A percentile compares a stretch with the other conserved stretches of the same genome.
Evolutionary conservation across 2,888 invertebrate genomes (phyloP).

Genomic region (Eugnorisma glareosa): DNA sequence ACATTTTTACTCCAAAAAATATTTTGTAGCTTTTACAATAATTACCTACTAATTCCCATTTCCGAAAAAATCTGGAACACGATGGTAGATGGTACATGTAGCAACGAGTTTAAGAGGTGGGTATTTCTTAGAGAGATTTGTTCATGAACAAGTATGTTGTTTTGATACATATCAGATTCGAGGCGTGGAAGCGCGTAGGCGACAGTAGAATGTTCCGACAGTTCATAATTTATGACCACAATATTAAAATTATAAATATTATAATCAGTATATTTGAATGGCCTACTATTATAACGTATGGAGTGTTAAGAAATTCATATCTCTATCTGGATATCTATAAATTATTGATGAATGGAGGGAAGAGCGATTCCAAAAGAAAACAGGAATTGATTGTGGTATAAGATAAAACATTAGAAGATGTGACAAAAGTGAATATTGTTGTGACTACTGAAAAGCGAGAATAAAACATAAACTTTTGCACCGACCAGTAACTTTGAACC

Average conservation of each 20-base stretch:
- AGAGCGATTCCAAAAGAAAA: background rate
- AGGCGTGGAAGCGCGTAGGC: conserved; percentile 53
- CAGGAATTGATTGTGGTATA: background rate
- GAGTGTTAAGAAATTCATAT: conserved; percentile 14
- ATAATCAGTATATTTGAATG: conserved; percentile 15
- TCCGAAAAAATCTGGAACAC: background rate
- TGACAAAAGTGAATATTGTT: background rate
- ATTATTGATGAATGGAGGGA: background rate
- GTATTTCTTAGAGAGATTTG: conserved; percentile 16
- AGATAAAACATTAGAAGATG: background rate
- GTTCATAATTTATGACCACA: conserved; percentile 48
- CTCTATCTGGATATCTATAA: background rate
- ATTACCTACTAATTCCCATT: background rate
- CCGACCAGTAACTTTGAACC: background rate
- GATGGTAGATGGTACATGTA: background rate
- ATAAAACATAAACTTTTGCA: background rate
- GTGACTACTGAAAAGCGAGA: background rate
- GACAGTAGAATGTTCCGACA: conserved; percentile 37
- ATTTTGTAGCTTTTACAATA: background rate
- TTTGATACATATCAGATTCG: conserved; percentile 37
- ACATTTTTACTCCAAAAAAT: background rate
- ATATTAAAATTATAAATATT: conserved; percentile 37
- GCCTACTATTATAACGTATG: conserved; percentile 15
- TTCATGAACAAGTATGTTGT: conserved; percentile 23
- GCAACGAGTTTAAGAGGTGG: background rate